phyloP scores from a whole-genome alignment of 2,113 vertebrate genomes.

The Channa argus region DNA sequence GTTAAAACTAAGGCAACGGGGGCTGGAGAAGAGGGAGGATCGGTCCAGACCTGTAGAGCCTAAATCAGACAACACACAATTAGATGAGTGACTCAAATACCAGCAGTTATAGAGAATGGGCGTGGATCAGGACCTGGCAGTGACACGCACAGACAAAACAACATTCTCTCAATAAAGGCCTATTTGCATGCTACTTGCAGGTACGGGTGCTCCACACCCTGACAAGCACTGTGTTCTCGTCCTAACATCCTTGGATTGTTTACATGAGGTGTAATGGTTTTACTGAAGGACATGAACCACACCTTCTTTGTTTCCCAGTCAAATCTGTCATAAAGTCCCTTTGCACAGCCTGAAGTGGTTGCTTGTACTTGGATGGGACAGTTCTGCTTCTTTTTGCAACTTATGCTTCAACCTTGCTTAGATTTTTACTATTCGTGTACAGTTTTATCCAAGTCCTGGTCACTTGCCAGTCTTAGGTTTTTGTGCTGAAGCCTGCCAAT shows the following conservation, averaged over 20 bases:
- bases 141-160: conserved; percentile 35
- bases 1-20: conserved; percentile 11
- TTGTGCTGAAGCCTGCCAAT: too few species aligned
- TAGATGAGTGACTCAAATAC: conserved; percentile 53
- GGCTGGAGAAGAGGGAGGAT: conserved; percentile 37
- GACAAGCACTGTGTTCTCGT: conserved; percentile 7
- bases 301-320: conserved; percentile 13
- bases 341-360: too few species aligned
- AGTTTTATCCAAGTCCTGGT: too few species aligned
- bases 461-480: too few species aligned
- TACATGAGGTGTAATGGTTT: conserved; percentile 61
- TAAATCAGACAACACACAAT: conserved; percentile 67
- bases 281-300: conserved; percentile 38
- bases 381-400: too few species aligned
- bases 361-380: too few species aligned
- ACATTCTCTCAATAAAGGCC: conserved; percentile 12
- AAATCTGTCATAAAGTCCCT: not conserved
- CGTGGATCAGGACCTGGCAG: conserved; percentile 48
- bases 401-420: too few species aligned
- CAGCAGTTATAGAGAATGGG: conserved; percentile 41
- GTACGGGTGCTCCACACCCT: conserved; percentile 31
- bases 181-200: conserved; percentile 46
- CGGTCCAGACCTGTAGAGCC: conserved; percentile 67
- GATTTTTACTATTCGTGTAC: too few species aligned
- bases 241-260: conserved; percentile 32